Conservation (phyloP, 2,888 invertebrate genomes). For the Aproaerema taeniolella region DNA sequence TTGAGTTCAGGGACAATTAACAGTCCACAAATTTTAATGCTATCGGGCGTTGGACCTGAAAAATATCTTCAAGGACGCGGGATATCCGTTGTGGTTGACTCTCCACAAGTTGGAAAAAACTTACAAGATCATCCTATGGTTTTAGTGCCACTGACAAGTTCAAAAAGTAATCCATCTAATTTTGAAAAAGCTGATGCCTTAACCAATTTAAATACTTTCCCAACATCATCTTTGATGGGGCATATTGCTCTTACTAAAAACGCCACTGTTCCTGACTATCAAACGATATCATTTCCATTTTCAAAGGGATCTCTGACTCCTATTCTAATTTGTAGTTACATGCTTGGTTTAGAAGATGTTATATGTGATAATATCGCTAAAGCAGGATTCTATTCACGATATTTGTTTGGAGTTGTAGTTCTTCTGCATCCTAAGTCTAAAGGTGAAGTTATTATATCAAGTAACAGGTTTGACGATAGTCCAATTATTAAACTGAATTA, state of each 20-base stretch:
- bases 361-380: slow-evolving; percentile 36
- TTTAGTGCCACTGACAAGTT: slow-evolving; percentile 40
- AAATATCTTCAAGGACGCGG: slow-evolving; percentile 35
- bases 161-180: slow-evolving; percentile 40
- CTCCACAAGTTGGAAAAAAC: slow-evolving; percentile 54
- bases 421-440: slow-evolving; percentile 51
- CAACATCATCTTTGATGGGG: slow-evolving; percentile 44
- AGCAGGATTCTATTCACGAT: slow-evolving; percentile 39
- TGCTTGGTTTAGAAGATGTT: neutral
- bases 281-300: neutral
- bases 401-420: slow-evolving; percentile 35
- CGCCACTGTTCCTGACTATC: slow-evolving; percentile 29
- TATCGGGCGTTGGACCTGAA: slow-evolving; percentile 55
- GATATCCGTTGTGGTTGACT: slow-evolving; percentile 40
- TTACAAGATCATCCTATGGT: slow-evolving; percentile 50
- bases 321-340: slow-evolving; percentile 31
- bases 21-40: slow-evolving; percentile 54
- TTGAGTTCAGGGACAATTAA: slow-evolving; percentile 55
- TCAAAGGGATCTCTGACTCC: slow-evolving; percentile 28
- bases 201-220: slow-evolving; percentile 32
- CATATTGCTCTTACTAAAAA: slow-evolving; percentile 42
- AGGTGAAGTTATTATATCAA: slow-evolving; percentile 46
- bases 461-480: slow-evolving; percentile 42
- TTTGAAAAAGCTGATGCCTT: slow-evolving; percentile 43
- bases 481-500: slow-evolving; percentile 52